Percentiles rank a stretch among this genome's conserved stretches.
Conservation (phyloP, 1,140 invertebrate genomes). For the Macrotrachela quadricornifera region DNA sequence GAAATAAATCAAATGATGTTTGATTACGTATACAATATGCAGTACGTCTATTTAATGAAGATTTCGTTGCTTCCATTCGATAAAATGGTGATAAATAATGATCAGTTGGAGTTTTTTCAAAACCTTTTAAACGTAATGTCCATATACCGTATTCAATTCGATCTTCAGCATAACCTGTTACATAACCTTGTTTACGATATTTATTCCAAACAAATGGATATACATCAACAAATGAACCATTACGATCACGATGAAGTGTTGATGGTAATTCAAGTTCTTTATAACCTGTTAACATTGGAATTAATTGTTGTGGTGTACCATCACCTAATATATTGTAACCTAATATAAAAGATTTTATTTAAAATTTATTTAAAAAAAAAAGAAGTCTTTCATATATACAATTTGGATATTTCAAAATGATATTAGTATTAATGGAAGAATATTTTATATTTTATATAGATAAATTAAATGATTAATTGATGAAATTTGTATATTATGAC, state of each 20-base stretch:
- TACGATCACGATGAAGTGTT: conserved; percentile 48
- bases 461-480: too few species aligned
- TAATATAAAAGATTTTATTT: not conserved
- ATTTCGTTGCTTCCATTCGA: conserved; percentile 30
- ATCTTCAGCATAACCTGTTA: conserved; percentile 63
- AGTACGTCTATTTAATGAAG: conserved; percentile 9
- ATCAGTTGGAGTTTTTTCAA: conserved; percentile 57
- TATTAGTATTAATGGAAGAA: too few species aligned
- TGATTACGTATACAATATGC: not conserved
- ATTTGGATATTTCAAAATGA: too few species aligned
- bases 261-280: conserved; percentile 68
- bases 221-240: conserved; percentile 47
- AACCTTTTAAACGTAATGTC: conserved; percentile 69
- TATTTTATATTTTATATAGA: too few species aligned
- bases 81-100: conserved; percentile 70
- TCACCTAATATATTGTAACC: conserved; percentile 13
- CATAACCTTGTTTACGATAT: conserved; percentile 37
- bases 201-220: conserved; percentile 37
- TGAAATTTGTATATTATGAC: too few species aligned
- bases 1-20: not conserved
- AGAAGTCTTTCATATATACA: too few species aligned
- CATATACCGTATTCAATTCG: conserved; percentile 60
- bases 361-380: too few species aligned
- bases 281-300: conserved; percentile 57
- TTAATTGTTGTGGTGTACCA: conserved; percentile 10